These are phyloP conservation scores for Melanogrammus aeglefinus DNA, from an alignment of 2,797 vertebrate genomes.

Conservation along the genomic window DNA sequence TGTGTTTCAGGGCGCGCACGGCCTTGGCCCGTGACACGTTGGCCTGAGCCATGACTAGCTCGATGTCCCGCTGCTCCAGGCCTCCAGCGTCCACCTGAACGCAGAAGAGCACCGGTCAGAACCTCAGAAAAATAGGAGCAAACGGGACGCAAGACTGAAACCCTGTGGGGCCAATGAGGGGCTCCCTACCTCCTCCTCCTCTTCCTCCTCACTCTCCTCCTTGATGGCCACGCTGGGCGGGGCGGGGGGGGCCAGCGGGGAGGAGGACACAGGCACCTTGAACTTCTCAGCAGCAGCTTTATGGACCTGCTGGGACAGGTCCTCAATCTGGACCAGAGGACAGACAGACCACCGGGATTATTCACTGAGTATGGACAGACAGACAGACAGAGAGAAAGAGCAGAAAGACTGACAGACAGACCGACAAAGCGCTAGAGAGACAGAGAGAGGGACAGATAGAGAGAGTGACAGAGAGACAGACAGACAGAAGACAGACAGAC, in stretches of 20 bases:
- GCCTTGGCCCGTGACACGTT: conserved; percentile 93
- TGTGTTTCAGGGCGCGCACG: conserved; percentile 89
- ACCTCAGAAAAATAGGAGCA: background rate
- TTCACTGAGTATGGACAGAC: background rate
- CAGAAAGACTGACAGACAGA: background rate
- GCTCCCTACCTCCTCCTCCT: conserved; percentile 67
- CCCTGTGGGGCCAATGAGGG: background rate
- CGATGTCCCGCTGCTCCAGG: conserved; percentile 91
- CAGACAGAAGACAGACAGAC: too few species aligned
- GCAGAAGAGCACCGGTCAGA: background rate
- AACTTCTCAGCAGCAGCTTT: conserved; percentile 97
- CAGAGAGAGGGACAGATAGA: too few species aligned
- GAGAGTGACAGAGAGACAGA: too few species aligned
- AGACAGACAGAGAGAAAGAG: background rate
- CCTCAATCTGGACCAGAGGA: conserved; percentile 82
- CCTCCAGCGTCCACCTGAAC: conserved; percentile 88
- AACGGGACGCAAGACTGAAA: background rate
- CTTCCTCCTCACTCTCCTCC: conserved; percentile 90
- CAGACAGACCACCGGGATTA: background rate
- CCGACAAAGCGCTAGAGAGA: too few species aligned
- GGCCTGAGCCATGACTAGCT: conserved; percentile 97
- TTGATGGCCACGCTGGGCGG: conserved; percentile 84
- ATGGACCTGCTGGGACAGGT: conserved; percentile 96
- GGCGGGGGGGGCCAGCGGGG: conserved; percentile 78
- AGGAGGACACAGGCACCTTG: conserved; percentile 89